phyloP scores from a whole-genome alignment of 2,113 vertebrate genomes.

The Scalopus aquaticus region DNA sequence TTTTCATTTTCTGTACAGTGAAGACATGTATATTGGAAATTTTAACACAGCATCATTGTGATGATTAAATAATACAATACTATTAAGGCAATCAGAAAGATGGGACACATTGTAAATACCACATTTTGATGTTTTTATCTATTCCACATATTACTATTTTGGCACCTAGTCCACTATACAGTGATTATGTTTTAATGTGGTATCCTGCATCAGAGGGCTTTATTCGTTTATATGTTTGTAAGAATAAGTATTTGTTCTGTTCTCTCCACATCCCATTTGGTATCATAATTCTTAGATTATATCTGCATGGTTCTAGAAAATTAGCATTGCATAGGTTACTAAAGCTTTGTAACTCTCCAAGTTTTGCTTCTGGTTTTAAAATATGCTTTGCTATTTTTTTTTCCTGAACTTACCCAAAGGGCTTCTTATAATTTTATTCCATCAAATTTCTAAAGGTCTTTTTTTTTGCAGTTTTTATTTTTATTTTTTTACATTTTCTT shows the following conservation, averaged over 20 bases:
- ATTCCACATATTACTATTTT: not conserved
- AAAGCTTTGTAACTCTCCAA: not conserved
- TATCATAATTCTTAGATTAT: not conserved
- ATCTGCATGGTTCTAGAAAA: not conserved
- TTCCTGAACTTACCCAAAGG: not conserved
- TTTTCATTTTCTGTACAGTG: not conserved
- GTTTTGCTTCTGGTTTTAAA: slow-evolving; percentile 11
- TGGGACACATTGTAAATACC: not conserved
- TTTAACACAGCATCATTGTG: not conserved
- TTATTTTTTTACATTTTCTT: too few relatives aligned
- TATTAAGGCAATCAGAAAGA: too few relatives aligned
- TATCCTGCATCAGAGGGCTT: not conserved
- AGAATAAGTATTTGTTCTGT: not conserved
- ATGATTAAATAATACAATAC: too few relatives aligned
- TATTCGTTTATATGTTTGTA: not conserved
- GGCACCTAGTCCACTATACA: not conserved
- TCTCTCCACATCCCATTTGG: not conserved
- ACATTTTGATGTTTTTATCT: not conserved
- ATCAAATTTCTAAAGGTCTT: not conserved
- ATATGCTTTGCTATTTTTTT: not conserved
- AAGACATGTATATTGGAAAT: not conserved
- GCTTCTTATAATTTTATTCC: not conserved
- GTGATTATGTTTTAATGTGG: not conserved
- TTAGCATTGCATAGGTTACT: not conserved
- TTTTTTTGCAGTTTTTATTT: too few relatives aligned